phyloP scores from a whole-genome alignment of 1,140 invertebrate genomes.

The Asbolus verrucosus region DNA sequence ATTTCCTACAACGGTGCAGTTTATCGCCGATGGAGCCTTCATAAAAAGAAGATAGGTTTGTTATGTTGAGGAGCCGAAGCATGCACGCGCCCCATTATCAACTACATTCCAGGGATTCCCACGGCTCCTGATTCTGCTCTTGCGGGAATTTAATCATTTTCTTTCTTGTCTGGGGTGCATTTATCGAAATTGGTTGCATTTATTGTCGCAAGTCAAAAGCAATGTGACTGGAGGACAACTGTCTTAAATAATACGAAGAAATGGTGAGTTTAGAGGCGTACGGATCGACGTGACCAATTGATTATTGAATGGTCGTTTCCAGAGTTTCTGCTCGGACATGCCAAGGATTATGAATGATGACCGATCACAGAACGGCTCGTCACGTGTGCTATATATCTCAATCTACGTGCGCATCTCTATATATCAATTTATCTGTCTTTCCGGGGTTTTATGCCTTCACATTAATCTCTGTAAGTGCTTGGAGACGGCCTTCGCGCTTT shows the following conservation, averaged over 20 bases:
- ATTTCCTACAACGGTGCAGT: too few relatives aligned
- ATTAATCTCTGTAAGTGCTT: conserved; percentile 61
- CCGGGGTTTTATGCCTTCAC: conserved; percentile 54
- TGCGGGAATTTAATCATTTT: too few relatives aligned
- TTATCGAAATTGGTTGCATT: too few relatives aligned
- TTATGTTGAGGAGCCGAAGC: too few relatives aligned
- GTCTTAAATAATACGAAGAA: conserved; percentile 14
- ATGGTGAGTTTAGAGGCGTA: conserved; percentile 28
- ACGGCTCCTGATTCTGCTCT: too few relatives aligned
- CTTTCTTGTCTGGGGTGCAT: too few relatives aligned
- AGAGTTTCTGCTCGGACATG: conserved; percentile 47
- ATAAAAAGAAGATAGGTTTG: too few relatives aligned
- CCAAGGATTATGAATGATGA: conserved; percentile 57
- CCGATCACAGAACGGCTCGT: conserved; percentile 47
- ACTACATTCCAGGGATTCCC: too few relatives aligned
- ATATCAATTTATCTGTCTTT: conserved; percentile 61
- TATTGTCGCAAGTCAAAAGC: too few relatives aligned
- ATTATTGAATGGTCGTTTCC: conserved; percentile 40
- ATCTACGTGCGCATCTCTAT: conserved; percentile 57
- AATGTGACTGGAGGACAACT: not conserved
- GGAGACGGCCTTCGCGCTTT: conserved; percentile 56
- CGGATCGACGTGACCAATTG: conserved; percentile 22
- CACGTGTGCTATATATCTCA: conserved; percentile 58
- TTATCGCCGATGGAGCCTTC: too few relatives aligned
- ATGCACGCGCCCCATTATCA: too few relatives aligned